phyloP scores from a whole-genome alignment of 2,888 invertebrate species.

The Drosophila stalkeri region DNA sequence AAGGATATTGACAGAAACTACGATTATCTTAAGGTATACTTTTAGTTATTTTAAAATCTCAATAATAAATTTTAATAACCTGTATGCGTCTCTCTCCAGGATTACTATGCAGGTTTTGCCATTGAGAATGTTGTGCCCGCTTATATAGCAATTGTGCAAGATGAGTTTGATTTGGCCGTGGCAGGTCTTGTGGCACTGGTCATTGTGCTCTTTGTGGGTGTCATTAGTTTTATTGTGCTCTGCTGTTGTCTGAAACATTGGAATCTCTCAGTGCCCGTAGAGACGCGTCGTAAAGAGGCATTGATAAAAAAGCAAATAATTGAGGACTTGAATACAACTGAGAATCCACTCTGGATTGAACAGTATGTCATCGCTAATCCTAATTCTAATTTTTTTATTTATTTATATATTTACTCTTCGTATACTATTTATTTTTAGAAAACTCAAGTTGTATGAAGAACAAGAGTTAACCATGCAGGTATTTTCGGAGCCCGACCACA shows the following conservation, averaged over 20 bases:
- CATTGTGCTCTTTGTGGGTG: conserved; percentile 93
- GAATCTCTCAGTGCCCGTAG: conserved; percentile 92
- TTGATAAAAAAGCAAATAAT: conserved; percentile 93
- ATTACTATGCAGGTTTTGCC: conserved; percentile 90
- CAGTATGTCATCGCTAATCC: conserved; percentile 87
- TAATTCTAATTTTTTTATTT: not conserved
- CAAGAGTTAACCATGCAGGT: conserved; percentile 97
- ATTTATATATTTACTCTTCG: not conserved
- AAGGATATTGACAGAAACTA: conserved; percentile 94
- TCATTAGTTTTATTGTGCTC: conserved; percentile 93
- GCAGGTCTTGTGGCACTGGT: conserved; percentile 94
- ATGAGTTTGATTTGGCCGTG: conserved; percentile 93
- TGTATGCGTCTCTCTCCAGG: conserved; percentile 64
- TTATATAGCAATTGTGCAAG: conserved; percentile 88
- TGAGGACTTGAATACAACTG: conserved; percentile 94
- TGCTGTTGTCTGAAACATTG: conserved; percentile 95
- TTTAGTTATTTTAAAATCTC: not conserved
- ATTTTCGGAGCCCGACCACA: conserved; percentile 90
- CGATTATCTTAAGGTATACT: conserved; percentile 90
- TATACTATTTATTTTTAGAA: conserved; percentile 85
- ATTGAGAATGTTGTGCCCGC: conserved; percentile 91
- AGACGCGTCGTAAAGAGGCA: conserved; percentile 93
- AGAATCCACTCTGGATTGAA: conserved; percentile 97
- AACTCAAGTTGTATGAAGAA: conserved; percentile 94
- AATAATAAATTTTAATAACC: not conserved